phyloP scores from a whole-genome alignment of 2,888 invertebrate species.

The Suillia variegata region DNA sequence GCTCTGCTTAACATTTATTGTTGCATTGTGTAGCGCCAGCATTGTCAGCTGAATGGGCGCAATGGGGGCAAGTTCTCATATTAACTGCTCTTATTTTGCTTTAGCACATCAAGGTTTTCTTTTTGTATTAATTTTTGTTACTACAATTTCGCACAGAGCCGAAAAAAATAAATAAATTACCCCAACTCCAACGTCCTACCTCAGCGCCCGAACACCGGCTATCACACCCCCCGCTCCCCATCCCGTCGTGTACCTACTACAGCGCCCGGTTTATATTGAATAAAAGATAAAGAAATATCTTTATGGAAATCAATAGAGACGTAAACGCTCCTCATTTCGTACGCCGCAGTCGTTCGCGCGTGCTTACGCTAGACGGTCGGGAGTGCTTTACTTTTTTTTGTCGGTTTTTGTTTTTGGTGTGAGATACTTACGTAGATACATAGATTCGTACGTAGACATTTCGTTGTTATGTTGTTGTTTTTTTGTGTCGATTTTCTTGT shows the following conservation, averaged over 20 bases:
- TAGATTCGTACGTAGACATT: not conserved
- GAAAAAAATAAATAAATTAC: not conserved
- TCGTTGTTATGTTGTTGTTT: no score
- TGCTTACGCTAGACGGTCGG: not conserved
- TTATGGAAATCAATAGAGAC: not conserved
- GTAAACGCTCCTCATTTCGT: not conserved
- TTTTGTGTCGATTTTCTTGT: no score
- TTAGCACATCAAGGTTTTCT: no score
- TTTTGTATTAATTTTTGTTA: not conserved
- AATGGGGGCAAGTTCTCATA: no score
- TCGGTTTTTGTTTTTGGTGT: no score
- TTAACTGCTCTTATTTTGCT: no score
- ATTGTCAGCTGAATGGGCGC: no score
- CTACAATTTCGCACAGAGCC: no score
- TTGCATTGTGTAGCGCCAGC: no score
- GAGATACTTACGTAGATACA: no score
- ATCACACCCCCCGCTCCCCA: not conserved
- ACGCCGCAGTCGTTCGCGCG: not conserved
- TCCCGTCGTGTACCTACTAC: no score
- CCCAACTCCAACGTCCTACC: not conserved
- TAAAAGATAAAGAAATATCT: constrained; percentile 1
- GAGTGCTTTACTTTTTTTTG: not conserved
- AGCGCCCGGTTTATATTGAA: not conserved
- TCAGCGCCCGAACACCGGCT: not conserved
- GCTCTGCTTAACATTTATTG: no score